Conservation (phyloP, 1,140 invertebrate species). For the Antheraea pernyi region DNA sequence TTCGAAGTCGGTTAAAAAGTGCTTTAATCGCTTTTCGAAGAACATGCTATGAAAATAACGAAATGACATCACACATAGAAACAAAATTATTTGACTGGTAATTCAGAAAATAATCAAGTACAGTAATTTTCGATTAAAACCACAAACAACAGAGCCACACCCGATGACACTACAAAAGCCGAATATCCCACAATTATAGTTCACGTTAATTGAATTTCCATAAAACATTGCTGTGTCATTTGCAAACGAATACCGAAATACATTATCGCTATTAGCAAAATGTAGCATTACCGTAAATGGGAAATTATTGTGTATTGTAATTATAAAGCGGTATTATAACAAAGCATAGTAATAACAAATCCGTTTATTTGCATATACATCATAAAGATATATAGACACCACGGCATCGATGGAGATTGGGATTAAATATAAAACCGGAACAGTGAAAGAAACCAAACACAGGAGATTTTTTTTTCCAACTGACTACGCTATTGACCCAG, state of each 20-base stretch:
- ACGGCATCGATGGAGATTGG: too few relatives aligned
- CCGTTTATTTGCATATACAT: not conserved
- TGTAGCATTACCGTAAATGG: not conserved
- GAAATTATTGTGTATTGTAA: not conserved
- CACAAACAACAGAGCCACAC: not conserved
- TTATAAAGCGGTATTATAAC: not conserved
- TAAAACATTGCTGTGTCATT: not conserved
- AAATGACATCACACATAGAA: not conserved
- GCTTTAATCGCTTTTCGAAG: too few relatives aligned
- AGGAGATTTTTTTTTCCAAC: too few relatives aligned
- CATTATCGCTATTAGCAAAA: not conserved
- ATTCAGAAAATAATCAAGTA: not conserved
- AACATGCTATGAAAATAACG: too few relatives aligned
- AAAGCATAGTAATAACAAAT: not conserved
- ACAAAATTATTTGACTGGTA: not conserved
- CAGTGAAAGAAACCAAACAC: too few relatives aligned
- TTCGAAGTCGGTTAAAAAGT: too few relatives aligned
- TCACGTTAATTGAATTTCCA: slow-evolving; percentile 9
- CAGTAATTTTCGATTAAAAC: not conserved
- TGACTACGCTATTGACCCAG: too few relatives aligned
- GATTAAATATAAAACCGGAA: too few relatives aligned
- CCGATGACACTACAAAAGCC: slow-evolving; percentile 6
- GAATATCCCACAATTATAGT: slow-evolving; percentile 2
- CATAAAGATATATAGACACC: too few relatives aligned
- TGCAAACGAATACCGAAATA: not conserved